These are phyloP conservation scores for Capricornis sumatraensis DNA, from an alignment of 2,113 vertebrate species.

Conservation along the genomic window DNA sequence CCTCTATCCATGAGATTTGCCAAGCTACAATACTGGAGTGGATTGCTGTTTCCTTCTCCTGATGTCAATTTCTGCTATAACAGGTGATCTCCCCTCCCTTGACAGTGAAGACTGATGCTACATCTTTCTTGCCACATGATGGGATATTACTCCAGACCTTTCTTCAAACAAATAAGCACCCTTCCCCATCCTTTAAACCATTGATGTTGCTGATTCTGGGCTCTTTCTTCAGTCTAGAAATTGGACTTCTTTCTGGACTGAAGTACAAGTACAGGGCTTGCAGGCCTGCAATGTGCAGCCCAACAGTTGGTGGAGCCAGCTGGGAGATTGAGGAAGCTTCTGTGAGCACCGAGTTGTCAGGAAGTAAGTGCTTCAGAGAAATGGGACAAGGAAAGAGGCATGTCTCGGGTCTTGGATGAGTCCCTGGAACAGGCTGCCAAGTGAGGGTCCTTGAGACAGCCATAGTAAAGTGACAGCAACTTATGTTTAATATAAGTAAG, in stretches of 20 bases:
- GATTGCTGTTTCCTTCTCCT: neutral
- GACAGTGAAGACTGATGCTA: neutral
- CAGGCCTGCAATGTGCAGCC: neutral
- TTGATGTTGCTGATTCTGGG: neutral
- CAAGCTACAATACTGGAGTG: neutral
- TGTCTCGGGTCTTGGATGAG: neutral
- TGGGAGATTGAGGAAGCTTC: neutral
- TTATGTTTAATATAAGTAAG: neutral
- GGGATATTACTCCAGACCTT: neutral
- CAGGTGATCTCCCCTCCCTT: neutral
- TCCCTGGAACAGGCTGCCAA: neutral
- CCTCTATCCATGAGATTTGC: neutral
- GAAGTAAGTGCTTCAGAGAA: neutral
- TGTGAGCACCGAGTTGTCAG: neutral
- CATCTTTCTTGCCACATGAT: neutral
- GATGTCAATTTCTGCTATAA: fast-evolving
- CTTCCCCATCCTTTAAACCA: neutral
- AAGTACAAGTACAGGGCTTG: neutral
- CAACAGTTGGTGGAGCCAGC: neutral
- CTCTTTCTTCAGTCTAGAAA: neutral
- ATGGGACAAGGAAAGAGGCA: neutral
- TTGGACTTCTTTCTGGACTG: neutral
- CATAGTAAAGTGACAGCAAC: neutral
- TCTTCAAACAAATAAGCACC: neutral
- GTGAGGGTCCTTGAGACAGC: neutral